These are phyloP conservation scores for Phymatocera aterrima DNA, from an alignment of 2,888 invertebrate species.

Conservation along the genomic window DNA sequence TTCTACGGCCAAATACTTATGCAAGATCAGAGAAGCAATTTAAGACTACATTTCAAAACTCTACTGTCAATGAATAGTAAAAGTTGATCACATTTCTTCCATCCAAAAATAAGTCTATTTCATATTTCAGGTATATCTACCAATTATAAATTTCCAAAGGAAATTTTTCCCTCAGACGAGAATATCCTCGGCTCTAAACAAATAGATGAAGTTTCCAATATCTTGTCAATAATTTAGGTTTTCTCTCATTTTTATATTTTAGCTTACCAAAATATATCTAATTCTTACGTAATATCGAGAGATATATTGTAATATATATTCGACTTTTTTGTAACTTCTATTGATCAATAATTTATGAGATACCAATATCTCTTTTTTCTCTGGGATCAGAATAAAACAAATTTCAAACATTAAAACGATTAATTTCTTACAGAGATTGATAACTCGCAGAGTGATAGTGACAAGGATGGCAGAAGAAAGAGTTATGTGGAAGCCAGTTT, in stretches of 20 bases:
- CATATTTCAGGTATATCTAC: neutral
- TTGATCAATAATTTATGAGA: neutral
- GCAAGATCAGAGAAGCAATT: neutral
- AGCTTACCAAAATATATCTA: neutral
- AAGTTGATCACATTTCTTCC: neutral
- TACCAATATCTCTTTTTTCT: too few species aligned
- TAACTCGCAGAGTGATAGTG: slow-evolving; percentile 47
- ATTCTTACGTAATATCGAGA: neutral
- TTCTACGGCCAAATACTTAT: neutral
- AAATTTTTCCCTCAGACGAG: neutral
- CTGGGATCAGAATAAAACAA: neutral
- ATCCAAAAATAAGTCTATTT: neutral
- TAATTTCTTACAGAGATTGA: slow-evolving; percentile 56
- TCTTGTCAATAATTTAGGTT: neutral
- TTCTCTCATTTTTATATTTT: neutral
- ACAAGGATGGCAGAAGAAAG: slow-evolving; percentile 49
- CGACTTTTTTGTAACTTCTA: neutral
- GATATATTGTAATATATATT: neutral
- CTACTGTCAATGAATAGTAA: neutral
- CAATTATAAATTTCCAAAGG: neutral
- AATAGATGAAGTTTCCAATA: neutral
- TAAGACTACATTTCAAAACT: neutral
- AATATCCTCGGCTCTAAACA: neutral
- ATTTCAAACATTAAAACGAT: neutral
- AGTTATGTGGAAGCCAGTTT: slow-evolving; percentile 49